Conservation (phyloP, 2,888 invertebrate genomes). For the Ichneumoninae sp. region DNA sequence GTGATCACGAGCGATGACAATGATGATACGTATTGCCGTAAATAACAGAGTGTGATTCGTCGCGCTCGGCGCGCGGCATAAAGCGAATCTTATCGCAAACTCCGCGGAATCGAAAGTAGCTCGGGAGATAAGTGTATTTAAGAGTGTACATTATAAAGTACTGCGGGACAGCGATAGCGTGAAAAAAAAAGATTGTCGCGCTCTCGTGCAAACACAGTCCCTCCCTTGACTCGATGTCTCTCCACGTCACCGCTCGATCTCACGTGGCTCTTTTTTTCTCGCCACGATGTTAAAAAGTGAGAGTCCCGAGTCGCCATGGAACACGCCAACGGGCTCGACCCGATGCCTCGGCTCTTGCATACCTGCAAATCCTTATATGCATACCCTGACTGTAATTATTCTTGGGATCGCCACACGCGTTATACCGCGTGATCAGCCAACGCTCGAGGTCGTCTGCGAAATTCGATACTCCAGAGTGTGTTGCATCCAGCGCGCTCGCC, state of each 20-base stretch:
- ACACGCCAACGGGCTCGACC: conserved; percentile 7
- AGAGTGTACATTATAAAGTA: conserved; percentile 29
- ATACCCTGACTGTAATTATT: conserved; percentile 37
- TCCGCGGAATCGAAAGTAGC: conserved; percentile 90
- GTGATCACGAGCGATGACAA: conserved; percentile 19
- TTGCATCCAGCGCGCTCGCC: conserved; percentile 7
- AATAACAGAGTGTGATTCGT: conserved; percentile 14
- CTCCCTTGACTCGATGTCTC: conserved; percentile 44
- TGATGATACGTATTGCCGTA: conserved; percentile 10
- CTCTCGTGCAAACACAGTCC: conserved; percentile 34
- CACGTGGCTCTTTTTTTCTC: conserved; percentile 2
- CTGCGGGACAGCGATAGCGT: conserved; percentile 31
- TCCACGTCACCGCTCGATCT: conserved; percentile 25
- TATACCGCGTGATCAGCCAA: conserved; percentile 36
- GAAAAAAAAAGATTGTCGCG: conserved; percentile 41
- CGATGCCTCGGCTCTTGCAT: conserved; percentile 17
- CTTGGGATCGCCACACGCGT: conserved; percentile 15
- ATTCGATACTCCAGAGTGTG: conserved; percentile 49
- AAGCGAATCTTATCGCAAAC: conserved; percentile 80
- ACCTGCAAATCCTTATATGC: conserved; percentile 26
- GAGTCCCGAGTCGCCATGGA: conserved; percentile 31
- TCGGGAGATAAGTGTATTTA: conserved; percentile 85
- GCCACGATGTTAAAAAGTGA: conserved; percentile 36
- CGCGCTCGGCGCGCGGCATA: background rate
- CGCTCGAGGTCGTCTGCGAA: conserved; percentile 46